Base-by-base conservation (phyloP, 1,140 invertebrate species). In the Orussus abietinus region DNA sequence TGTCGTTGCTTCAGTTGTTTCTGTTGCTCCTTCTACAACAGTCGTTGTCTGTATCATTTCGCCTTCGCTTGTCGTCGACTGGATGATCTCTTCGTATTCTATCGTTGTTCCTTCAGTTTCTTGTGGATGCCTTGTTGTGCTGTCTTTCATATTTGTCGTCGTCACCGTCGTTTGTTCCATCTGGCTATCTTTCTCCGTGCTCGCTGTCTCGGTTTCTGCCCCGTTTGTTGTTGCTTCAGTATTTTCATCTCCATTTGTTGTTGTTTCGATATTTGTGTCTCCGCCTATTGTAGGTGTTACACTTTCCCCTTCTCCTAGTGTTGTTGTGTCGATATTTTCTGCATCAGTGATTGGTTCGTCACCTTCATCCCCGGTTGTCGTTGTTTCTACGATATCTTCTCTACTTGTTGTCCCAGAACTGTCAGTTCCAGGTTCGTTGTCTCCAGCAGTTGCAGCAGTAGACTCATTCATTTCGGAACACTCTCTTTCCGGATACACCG, bases 401-500 rank as follows among this genome's bases (percentile, higher is more conserved):
- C 45, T 53, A 18, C 51, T 54, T 40, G 57, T 44, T 28, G 22
- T 30, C 42, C 49, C 26, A 51, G 9, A 22, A 35, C 39, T 35
- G 6, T 29, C 31, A 19, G 49, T 62, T 40, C 52, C 50, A 3
- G 49, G 38, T 11, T 14, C 26, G 45, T 17, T 38, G 37, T 19
- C 4, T 29, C 42, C 18, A 14, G 45, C 37, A 21, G 32, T 26
- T 31, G 30, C 21, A 10, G 35, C 19, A 4, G 31, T 43, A 7
- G 40, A 33, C 30, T 53, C 32, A 32, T 33, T 40, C n/a, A 52
- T 30, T 10, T 43, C 47, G 30, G 36, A 46, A 26, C 77, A 78
- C 30, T 77, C 60, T 61, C 75, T 62, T 1, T 65, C 42, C 2
- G 76, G 75, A 41, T 78, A 75, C 35, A 80, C 69, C 10, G 74